Percentiles rank a stretch among this genome's conserved stretches.
These are phyloP conservation scores for Chaetogeoica ovagalla DNA, from an alignment of 2,888 invertebrate genomes.

Conservation along the genomic window DNA sequence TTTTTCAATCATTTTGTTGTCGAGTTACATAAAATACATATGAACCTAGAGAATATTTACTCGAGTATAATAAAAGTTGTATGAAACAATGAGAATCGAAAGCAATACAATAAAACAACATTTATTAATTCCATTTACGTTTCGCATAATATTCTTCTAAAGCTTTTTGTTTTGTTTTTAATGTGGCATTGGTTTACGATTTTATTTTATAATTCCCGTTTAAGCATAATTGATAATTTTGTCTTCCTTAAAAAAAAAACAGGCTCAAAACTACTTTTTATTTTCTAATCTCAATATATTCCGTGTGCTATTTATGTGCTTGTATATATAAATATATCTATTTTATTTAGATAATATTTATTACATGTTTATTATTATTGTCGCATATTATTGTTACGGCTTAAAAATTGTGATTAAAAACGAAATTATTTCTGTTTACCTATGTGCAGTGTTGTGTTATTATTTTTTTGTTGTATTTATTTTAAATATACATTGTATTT, in stretches of 20 bases:
- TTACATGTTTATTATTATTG: conserved; percentile 27
- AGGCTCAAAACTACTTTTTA: conserved; percentile 28
- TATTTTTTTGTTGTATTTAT: conserved; percentile 18
- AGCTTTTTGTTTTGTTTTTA: too few species aligned
- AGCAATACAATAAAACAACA: not conserved
- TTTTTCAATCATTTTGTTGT: conserved; percentile 6
- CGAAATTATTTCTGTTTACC: conserved; percentile 45
- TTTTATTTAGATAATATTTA: conserved; percentile 16
- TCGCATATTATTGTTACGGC: conserved; percentile 30
- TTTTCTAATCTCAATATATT: conserved; percentile 2
- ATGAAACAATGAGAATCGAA: not conserved
- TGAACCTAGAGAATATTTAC: not conserved
- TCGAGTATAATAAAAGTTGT: not conserved
- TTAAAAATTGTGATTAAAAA: conserved; percentile 48
- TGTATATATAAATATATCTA: conserved; percentile 18
- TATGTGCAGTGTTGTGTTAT: conserved; percentile 32
- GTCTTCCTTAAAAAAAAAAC: conserved; percentile 22
- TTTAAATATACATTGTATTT: conserved; percentile 9
- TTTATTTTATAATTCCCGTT: too few species aligned
- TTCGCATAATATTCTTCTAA: not conserved
- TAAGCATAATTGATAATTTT: conserved; percentile 2
- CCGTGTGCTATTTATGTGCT: not conserved
- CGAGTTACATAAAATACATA: not conserved
- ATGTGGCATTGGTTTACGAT: too few species aligned
- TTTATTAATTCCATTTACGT: not conserved